A percentile compares a stretch with the other conserved stretches of the same genome.
phyloP scores from a whole-genome alignment of 1,140 invertebrate genomes.

The Nebria ingens region DNA sequence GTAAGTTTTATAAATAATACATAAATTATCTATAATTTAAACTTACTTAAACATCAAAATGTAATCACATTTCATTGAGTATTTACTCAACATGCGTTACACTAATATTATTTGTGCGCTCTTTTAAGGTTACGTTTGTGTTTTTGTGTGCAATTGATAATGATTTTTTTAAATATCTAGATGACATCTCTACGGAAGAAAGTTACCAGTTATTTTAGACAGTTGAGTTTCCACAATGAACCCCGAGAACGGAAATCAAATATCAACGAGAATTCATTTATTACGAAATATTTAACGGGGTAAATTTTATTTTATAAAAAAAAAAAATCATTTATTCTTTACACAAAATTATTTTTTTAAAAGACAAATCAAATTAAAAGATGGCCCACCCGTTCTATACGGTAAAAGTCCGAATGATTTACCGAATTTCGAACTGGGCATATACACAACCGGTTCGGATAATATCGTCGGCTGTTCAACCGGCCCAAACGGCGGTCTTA shows the following conservation, averaged over 20 bases:
- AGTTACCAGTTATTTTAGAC: slow-evolving; percentile 61
- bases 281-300: slow-evolving; percentile 64
- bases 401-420: slow-evolving; percentile 55
- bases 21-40: too few relatives aligned
- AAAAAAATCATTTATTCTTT: slow-evolving; percentile 11
- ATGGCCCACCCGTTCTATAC: slow-evolving; percentile 50
- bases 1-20: background rate
- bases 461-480: slow-evolving; percentile 56
- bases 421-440: slow-evolving; percentile 43
- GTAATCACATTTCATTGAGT: too few relatives aligned
- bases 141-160: background rate
- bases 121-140: background rate
- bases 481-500: slow-evolving; percentile 66
- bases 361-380: slow-evolving; percentile 29
- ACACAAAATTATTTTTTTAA: slow-evolving; percentile 11
- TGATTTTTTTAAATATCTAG: slow-evolving; percentile 11
- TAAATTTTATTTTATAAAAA: slow-evolving; percentile 33
- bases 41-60: too few relatives aligned
- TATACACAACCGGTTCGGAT: slow-evolving; percentile 40
- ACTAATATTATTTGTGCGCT: too few relatives aligned
- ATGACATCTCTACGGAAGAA: slow-evolving; percentile 66
- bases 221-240: slow-evolving; percentile 56
- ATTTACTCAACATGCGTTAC: too few relatives aligned
- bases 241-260: slow-evolving; percentile 41
- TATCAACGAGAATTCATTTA: slow-evolving; percentile 53